Evolutionary conservation across 2,113 vertebrate species (phyloP), one percentile per base, ranked within the genome.

Genomic region (Phyllostomus hastatus): DNA sequence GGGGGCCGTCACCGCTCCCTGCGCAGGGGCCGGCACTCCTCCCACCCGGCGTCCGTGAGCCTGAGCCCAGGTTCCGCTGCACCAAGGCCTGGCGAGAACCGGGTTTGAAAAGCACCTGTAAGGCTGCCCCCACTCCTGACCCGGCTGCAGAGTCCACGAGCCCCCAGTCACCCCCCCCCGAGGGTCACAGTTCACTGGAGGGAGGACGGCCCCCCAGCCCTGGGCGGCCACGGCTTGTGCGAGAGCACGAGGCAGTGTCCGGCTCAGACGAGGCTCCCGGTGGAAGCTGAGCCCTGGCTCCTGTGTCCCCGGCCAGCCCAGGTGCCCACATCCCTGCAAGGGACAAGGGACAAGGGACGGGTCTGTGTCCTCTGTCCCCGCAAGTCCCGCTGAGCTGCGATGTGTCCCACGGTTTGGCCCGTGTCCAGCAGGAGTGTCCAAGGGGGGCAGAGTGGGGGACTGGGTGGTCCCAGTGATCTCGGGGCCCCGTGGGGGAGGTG

Each of bases 1-100:
- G 0, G 19, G 43, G 83, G 33, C 50, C 22, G 3, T 54, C 46
- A 11, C 50, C 19, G 28, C 46, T 6, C 0, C 12, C 0, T 0
- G 5, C 20, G 4, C 16, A 6, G 66, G 28, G 2, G 28, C 15
- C 3, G 10, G 59, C 1, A 2, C 6, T 6, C 41, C 28, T 73
- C 79, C 79, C 9, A 4, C 11, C 4, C 2, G 70, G 33, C 8
- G 3, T 28, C 52, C 4, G 43, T 9, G 35, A n/a, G 28, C 1
- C 1, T 26, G 26, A 17, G 33, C 14, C 28, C 7, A 1, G 2
- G 19, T 8, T 8, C 11, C 24, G 20, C 35, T 0, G 2, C 19
- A 12, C 33, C 16, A 7, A n/a, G 75, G 26, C 35, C 14, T 26
- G 26, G 41, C 0, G 3, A 8, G 43, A 88, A n/a, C 10, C 0